These are phyloP conservation scores for Drosophila arawakana DNA, from an alignment of 1,140 invertebrate species.

Conservation along the genomic window DNA sequence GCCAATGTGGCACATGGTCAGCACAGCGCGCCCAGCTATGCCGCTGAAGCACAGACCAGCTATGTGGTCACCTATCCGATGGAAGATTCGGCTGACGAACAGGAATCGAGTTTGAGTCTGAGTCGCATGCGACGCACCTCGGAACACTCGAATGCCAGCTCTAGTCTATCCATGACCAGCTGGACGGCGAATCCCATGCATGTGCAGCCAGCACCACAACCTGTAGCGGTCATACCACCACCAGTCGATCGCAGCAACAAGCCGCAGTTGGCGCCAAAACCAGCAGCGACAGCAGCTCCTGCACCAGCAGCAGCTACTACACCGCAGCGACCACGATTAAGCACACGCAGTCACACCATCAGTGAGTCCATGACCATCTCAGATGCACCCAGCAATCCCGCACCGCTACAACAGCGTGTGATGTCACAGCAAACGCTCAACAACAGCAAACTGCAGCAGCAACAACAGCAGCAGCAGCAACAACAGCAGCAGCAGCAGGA, in stretches of 20 bases:
- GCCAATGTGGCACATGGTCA: neutral
- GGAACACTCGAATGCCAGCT: constrained; percentile 71
- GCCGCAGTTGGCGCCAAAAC: constrained; percentile 34
- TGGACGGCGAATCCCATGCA: constrained; percentile 79
- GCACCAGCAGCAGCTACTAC: neutral
- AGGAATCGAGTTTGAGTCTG: constrained; percentile 31
- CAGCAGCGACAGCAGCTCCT: neutral
- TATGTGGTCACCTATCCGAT: constrained; percentile 79
- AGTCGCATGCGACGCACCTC: constrained; percentile 55
- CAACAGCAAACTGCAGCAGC: neutral
- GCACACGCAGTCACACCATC: constrained; percentile 61
- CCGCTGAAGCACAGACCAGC: constrained; percentile 61
- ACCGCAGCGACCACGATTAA: constrained; percentile 40
- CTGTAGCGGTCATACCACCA: constrained; percentile 13
- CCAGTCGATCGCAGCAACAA: constrained; percentile 56
- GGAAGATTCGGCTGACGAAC: constrained; percentile 71
- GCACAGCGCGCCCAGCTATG: constrained; percentile 13
- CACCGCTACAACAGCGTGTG: constrained; percentile 51
- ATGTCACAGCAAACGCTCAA: constrained; percentile 62
- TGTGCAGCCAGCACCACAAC: constrained; percentile 25
- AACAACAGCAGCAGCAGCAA: constrained; percentile 2
- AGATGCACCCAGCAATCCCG: constrained; percentile 1
- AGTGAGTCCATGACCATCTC: constrained; percentile 31
- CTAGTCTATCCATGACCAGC: constrained; percentile 60
- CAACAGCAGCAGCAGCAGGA: constrained; percentile 28